phyloP scores from a whole-genome alignment of 2,888 invertebrate genomes.

The Napeogenes sylphis region DNA sequence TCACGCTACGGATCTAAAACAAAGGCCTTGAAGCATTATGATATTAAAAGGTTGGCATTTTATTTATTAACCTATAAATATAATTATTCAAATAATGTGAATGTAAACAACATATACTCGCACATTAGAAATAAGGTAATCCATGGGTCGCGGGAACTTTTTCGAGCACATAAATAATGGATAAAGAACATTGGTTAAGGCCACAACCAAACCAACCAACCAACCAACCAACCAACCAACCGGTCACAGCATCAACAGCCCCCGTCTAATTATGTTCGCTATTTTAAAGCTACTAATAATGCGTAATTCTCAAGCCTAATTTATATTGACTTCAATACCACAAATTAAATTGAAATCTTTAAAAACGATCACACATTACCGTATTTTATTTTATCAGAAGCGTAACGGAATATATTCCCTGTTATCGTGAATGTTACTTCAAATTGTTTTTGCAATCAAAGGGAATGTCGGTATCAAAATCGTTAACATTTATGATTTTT shows the following conservation, averaged over 20 bases:
- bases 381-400: conserved; percentile 6
- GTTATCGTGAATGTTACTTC: conserved; percentile 8
- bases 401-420: conserved; percentile 5
- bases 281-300: too few relatives aligned
- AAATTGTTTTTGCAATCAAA: conserved; percentile 2
- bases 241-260: too few relatives aligned
- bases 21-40: conserved; percentile 6
- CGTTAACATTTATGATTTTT: background rate
- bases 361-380: background rate
- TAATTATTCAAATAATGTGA: background rate
- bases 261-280: too few relatives aligned
- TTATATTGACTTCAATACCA: background rate
- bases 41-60: background rate
- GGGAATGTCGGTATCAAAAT: conserved; percentile 1
- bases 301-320: background rate
- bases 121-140: too few relatives aligned
- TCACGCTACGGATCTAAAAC: conserved; percentile 17
- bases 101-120: background rate
- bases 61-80: background rate
- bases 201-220: too few relatives aligned
- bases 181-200: too few relatives aligned
- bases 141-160: too few relatives aligned
- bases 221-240: too few relatives aligned
- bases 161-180: too few relatives aligned
- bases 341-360: background rate